These are phyloP conservation scores for Digitonthophagus gazella DNA, from an alignment of 2,888 invertebrate species.

Conservation along the genomic window DNA sequence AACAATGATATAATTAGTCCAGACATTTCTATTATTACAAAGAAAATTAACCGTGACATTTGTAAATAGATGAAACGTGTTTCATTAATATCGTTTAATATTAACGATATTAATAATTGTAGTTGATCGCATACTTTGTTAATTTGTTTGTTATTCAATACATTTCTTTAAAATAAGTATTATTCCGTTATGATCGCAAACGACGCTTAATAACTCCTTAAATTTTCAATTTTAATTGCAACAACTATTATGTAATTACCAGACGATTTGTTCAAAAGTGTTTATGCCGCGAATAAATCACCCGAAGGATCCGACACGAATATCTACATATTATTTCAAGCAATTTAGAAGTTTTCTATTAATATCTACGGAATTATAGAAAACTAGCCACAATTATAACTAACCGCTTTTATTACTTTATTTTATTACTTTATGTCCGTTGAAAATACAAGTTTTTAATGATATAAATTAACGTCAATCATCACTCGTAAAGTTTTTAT, in stretches of 20 bases:
- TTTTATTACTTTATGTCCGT: not conserved
- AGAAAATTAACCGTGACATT: too few relatives aligned
- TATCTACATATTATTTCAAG: not conserved
- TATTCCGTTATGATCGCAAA: too few relatives aligned
- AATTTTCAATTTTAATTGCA: not conserved
- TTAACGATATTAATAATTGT: not conserved
- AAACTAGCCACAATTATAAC: not conserved
- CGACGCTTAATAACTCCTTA: not conserved
- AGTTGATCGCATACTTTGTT: not conserved
- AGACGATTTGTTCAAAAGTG: not conserved
- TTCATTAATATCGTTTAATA: too few relatives aligned
- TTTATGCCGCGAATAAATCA: too few relatives aligned
- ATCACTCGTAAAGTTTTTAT: too few relatives aligned
- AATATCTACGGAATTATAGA: not conserved
- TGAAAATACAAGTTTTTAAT: not conserved
- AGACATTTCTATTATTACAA: too few relatives aligned
- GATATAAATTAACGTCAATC: not conserved
- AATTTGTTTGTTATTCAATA: not conserved
- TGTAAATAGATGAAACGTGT: too few relatives aligned
- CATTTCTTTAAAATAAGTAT: too few relatives aligned
- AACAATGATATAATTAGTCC: too few relatives aligned
- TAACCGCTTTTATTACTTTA: not conserved
- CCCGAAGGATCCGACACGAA: too few relatives aligned
- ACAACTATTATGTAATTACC: not conserved
- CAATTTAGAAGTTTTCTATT: not conserved